Evolutionary conservation across 2,797 vertebrate species (phyloP), one percentile per base, ranked within the genome.

Genomic region (Sebastes nivosus): DNA sequence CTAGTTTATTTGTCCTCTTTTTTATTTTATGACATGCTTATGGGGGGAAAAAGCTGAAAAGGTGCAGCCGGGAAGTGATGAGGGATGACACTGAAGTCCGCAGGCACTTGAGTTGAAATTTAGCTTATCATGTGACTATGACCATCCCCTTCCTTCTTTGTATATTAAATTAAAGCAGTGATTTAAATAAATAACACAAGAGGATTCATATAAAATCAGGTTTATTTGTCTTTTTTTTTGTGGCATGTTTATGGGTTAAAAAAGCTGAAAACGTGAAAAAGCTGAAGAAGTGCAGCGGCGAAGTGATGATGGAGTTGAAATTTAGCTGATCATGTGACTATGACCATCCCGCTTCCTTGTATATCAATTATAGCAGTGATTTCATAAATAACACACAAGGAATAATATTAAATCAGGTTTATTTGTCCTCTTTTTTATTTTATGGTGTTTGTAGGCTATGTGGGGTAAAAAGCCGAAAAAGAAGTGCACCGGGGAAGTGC

Each of bases 271-370:
- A 38, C 0, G 36, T 38, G 34, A 13, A 36, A 36, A 36, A 34
- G 29, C 29, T 30, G 29, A 30, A 30, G 29, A 30, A 32, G 36
- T 38, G 36, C 36, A 38, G 36, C 36, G 0, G 36, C 0, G 36
- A 38, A 38, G 36, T 76, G 85, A 91, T 89, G 76, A 84, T 30
- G 89, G 82, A 84, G 89, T 91, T 94, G 89, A 93, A 93, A 91
- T 93, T 82, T 85, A 88, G 83, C 87, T 80, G 83, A 89, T 93
- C 93, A 94, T 87, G 87, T 95, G 91, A 93, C 90, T 79, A n/a
- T n/a, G 77, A 78, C 77, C 55, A 34, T 42, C 54, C 6, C 57
- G 0, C 34, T 50, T 50, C 46, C 16, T 50, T 50, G 46, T 50
- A 1, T 18, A 50, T 50, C 46, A 50, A 50, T 82, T 67, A 69